Evolutionary conservation across 2,797 vertebrate genomes (phyloP).

Genomic region (Myioborus miniatus): DNA sequence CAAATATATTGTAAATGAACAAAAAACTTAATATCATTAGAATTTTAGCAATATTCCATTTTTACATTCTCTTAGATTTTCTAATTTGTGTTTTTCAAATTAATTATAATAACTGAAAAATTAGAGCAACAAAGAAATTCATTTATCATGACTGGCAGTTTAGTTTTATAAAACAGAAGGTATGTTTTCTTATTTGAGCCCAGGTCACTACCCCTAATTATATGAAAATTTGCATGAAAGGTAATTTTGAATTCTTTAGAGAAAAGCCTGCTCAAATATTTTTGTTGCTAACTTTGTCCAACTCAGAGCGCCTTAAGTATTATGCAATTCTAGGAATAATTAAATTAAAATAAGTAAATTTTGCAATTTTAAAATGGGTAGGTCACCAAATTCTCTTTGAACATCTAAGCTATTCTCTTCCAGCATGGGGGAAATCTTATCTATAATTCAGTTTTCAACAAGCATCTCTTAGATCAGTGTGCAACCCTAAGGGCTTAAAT

Average conservation of each 20-base stretch:
- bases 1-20: background rate
- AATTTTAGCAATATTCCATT: background rate
- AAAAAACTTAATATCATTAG: background rate
- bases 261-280: background rate
- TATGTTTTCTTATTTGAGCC: background rate
- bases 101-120: background rate
- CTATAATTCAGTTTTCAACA: slow-evolving; percentile 45
- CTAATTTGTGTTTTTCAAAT: background rate
- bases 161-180: background rate
- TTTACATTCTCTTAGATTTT: background rate
- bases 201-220: background rate
- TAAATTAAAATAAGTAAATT: background rate
- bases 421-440: background rate
- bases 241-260: background rate
- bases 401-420: slow-evolving; percentile 18
- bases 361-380: background rate
- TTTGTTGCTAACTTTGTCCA: background rate
- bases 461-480: slow-evolving; percentile 8
- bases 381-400: background rate
- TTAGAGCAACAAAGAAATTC: background rate
- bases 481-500: slow-evolving; percentile 47
- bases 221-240: background rate
- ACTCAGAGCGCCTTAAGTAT: background rate
- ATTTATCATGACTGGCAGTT: background rate
- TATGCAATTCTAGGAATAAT: background rate